Percentiles rank a stretch among this genome's conserved stretches.
Evolutionary conservation across 1,140 invertebrate species (phyloP).

Genomic region (Brachionus asplanchnoidis): DNA sequence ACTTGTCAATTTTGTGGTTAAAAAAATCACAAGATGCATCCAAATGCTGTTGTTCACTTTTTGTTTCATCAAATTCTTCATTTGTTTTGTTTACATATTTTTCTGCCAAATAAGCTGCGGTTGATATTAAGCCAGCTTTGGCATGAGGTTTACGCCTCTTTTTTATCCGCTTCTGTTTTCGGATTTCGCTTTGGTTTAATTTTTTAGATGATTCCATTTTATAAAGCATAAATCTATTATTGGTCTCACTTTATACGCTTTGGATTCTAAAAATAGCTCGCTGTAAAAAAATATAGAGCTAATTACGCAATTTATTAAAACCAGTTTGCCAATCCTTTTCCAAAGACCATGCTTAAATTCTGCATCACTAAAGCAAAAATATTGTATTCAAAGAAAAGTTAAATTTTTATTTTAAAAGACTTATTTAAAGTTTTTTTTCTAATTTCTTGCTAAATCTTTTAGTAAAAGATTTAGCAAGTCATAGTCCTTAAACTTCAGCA

Average conservation of each 20-base stretch:
- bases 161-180: background rate
- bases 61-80: constrained; percentile 5
- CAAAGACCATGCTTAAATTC: too few species aligned
- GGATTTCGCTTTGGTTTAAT: background rate
- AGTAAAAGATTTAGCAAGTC: too few species aligned
- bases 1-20: background rate
- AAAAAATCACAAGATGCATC: background rate
- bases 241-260: background rate
- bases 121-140: background rate
- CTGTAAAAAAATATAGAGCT: too few species aligned
- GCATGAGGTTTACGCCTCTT: background rate
- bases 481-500: too few species aligned
- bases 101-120: background rate
- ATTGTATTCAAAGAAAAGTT: too few species aligned
- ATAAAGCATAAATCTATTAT: background rate
- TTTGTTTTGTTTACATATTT: background rate
- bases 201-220: background rate
- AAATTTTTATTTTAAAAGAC: too few species aligned
- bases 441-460: too few species aligned
- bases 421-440: too few species aligned
- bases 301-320: too few species aligned
- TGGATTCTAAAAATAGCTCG: background rate
- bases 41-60: background rate
- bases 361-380: too few species aligned
- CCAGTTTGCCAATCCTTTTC: too few species aligned